Conservation (phyloP, 2,113 vertebrate genomes). For the Acanthisitta chloris region DNA sequence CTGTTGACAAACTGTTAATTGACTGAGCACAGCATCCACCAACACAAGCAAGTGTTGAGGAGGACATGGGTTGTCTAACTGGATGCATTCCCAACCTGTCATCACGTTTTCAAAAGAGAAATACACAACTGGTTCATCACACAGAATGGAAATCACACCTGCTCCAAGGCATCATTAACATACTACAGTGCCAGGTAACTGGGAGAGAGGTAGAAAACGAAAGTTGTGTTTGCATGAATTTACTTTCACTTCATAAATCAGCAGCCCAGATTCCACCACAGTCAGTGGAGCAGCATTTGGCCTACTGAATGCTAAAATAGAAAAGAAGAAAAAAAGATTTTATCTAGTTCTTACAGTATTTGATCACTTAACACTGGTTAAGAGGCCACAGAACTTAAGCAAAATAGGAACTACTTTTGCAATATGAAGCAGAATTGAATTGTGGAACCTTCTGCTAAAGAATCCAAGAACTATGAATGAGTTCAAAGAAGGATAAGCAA, state of each 20-base stretch:
- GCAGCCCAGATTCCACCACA: background rate
- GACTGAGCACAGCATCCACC: conserved; percentile 29
- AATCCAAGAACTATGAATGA: background rate
- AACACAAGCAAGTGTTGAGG: conserved; percentile 9
- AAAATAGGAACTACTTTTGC: background rate
- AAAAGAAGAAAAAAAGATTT: rapidly evolving
- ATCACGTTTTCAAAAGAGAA: background rate
- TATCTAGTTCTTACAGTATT: background rate
- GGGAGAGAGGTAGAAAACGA: background rate
- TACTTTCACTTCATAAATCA: background rate
- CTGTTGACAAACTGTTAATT: conserved; percentile 46
- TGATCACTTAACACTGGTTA: background rate
- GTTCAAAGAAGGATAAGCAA: background rate
- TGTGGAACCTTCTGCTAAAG: background rate
- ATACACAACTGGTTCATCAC: conserved; percentile 20
- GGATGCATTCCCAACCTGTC: background rate
- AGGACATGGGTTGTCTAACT: background rate
- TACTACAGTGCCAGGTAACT: background rate
- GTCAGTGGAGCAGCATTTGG: background rate
- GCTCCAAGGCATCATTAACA: conserved; percentile 10
- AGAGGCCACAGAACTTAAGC: background rate
- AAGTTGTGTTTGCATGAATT: background rate
- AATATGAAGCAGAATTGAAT: background rate
- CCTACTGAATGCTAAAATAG: background rate
- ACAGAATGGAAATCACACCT: conserved; percentile 24